phyloP scores from a whole-genome alignment of 2,113 vertebrate genomes.

The Tachysurus fulvidraco region DNA sequence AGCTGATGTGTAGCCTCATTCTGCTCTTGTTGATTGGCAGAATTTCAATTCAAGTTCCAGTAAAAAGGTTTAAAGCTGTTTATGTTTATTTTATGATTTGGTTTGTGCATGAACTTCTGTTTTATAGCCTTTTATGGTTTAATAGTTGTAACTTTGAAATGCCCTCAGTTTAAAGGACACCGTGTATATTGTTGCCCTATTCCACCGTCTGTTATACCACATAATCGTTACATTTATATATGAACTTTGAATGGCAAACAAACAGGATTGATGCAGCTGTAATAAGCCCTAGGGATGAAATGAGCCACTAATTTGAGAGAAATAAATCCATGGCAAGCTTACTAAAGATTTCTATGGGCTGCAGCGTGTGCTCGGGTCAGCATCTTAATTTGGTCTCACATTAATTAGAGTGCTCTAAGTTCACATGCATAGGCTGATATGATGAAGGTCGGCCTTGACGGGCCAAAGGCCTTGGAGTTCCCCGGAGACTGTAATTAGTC shows the following conservation, averaged over 20 bases:
- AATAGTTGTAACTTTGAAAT: background rate
- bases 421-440: constrained; percentile 45
- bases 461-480: constrained; percentile 57
- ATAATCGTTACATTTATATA: background rate
- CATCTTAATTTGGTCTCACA: constrained; percentile 60
- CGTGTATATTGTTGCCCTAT: background rate
- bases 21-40: constrained; percentile 66
- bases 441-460: constrained; percentile 21
- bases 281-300: constrained; percentile 44
- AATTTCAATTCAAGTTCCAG: constrained; percentile 66
- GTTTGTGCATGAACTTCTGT: background rate
- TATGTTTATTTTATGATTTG: background rate
- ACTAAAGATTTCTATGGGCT: constrained; percentile 53
- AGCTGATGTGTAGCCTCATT: constrained; percentile 62
- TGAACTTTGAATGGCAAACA: constrained; percentile 24
- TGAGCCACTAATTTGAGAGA: constrained; percentile 52
- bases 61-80: background rate
- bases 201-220: background rate
- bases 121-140: background rate
- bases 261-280: constrained; percentile 8
- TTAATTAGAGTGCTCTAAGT: constrained; percentile 62
- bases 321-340: constrained; percentile 49
- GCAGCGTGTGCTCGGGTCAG: constrained; percentile 53
- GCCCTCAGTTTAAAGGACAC: background rate
- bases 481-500: constrained; percentile 65